Evolutionary conservation across 1,140 invertebrate species (phyloP), one percentile per base, ranked within the genome.

Genomic region (Drosophila grimshawi): DNA sequence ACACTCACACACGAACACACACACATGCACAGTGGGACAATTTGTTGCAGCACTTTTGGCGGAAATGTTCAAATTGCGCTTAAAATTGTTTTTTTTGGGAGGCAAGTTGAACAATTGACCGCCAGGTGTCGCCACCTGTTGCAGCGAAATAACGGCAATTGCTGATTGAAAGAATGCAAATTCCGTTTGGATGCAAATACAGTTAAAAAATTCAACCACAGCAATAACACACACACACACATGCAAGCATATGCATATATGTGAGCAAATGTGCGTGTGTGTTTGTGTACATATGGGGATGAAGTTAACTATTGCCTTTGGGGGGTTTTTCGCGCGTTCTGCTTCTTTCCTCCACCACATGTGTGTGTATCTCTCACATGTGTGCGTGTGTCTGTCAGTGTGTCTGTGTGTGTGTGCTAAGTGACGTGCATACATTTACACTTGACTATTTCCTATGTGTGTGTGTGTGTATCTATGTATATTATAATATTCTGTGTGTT

Each of bases 391-490:
- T 41, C 19, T 19, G 19, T 19, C 19, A 0, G 62, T 39, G 48
- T 70, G 62, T 53, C 46, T 35, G 33, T 49, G 70, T 65, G 65
- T 81, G 80, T 46, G 53, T 52, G 63, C 43, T 74, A 43, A 37
- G 72, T 52, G 71, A 61, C 48, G 77, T 77, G 69, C 74, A 67
- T 77, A 69, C 74, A 68, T 73, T 80, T 68, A 73, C 60, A 77
- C 68, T 61, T 80, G 74, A 68, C 52, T 78, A 65, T 75, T 78
- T 76, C 68, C 71, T 76, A 45, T 65, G 48, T 48, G 52, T 57
- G 43, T 67, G 51, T 78, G 65, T 81, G 53, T 71, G 45, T 76
- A 70, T 86, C 49, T 86, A 69, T 86, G 76, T 68, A 82, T 82
- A 70, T 75, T 19, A 39, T 39, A 60, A 55, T 82, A 63, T 52